phyloP scores from a whole-genome alignment of 1,140 invertebrate species.

The Pogonomyrmex californicus region DNA sequence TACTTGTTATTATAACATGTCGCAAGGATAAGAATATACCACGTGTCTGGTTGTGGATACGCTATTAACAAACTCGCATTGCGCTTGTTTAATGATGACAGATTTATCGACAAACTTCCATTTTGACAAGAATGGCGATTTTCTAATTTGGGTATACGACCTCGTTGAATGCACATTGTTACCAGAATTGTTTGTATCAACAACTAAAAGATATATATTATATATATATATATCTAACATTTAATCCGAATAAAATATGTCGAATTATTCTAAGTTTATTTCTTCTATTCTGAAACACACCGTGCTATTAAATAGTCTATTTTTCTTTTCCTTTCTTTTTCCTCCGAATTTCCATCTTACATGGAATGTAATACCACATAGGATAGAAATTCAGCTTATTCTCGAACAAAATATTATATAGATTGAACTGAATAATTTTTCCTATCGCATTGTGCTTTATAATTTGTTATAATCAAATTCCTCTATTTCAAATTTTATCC shows the following conservation, averaged over 20 bases:
- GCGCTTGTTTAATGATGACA: constrained; percentile 79
- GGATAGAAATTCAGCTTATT: too few species aligned
- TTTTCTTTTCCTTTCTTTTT: background rate
- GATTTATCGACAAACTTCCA: constrained; percentile 80
- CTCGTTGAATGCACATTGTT: constrained; percentile 83
- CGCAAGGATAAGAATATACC: constrained; percentile 86
- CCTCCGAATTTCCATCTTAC: background rate
- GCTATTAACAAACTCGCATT: constrained; percentile 85
- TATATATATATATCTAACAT: constrained; percentile 13
- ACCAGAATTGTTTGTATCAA: constrained; percentile 82
- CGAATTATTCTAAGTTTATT: background rate
- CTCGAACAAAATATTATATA: too few species aligned
- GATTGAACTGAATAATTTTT: too few species aligned
- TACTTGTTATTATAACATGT: constrained; percentile 84
- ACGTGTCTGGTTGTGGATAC: constrained; percentile 87
- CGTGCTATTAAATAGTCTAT: background rate
- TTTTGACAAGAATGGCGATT: constrained; percentile 81
- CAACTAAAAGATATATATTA: constrained; percentile 76
- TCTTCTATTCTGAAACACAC: background rate
- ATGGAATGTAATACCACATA: background rate
- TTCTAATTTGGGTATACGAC: constrained; percentile 81
- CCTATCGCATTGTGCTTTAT: too few species aligned
- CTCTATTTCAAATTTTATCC: too few species aligned
- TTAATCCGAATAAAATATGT: background rate
- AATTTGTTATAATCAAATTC: too few species aligned